Evolutionary conservation across 92 coral and sea anemone species (phyloP).

Genomic region (Ricordea florida): DNA sequence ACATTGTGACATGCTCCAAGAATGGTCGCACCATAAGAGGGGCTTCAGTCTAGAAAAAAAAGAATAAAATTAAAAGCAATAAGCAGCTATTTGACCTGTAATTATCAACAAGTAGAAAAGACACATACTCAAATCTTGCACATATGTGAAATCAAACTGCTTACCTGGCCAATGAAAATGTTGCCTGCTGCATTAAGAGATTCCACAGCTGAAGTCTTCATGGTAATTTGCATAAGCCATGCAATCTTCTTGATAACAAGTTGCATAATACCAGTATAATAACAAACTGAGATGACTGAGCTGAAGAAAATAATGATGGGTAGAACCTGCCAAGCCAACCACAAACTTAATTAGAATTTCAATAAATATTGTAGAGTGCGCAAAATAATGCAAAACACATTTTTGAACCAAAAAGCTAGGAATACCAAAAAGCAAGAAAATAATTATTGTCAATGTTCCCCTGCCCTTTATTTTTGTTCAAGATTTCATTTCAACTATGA

Average conservation of each 20-base stretch:
- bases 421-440: background rate
- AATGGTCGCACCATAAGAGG: conserved; percentile 91
- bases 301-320: conserved; percentile 91
- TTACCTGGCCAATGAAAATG: conserved; percentile 94
- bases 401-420: background rate
- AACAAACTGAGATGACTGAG: conserved; percentile 82
- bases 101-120: too few species aligned
- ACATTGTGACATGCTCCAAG: conserved; percentile 81
- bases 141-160: background rate
- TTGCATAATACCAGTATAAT: conserved; percentile 85
- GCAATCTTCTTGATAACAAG: conserved; percentile 86
- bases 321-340: conserved; percentile 64
- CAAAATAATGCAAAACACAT: background rate
- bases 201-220: conserved; percentile 87
- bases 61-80: too few species aligned
- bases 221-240: conserved; percentile 95
- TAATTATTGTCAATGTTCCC: too few species aligned
- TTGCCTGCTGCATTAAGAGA: conserved; percentile 91
- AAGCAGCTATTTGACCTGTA: too few species aligned
- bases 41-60: conserved; percentile 77
- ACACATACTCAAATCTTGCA: too few species aligned
- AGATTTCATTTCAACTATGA: too few species aligned
- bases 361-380: background rate
- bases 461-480: too few species aligned
- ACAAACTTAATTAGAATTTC: background rate